Evolutionary conservation across 30 jellyfish, hydroid and myxozoan species (phyloP).

Genomic region (Cassiopea andromeda): DNA sequence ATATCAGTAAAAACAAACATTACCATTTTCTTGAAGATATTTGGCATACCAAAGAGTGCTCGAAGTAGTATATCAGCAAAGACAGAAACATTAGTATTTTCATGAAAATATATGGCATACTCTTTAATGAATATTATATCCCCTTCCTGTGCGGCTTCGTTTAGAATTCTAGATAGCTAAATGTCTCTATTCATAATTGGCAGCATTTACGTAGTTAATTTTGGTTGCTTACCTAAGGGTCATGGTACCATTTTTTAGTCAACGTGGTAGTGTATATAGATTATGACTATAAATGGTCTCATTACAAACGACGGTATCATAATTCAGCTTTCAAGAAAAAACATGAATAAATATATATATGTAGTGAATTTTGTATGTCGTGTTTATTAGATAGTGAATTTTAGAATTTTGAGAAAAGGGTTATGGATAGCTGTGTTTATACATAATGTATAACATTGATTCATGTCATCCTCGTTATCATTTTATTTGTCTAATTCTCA

Average conservation of each 20-base stretch:
- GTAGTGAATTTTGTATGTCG: slow-evolving; percentile 37
- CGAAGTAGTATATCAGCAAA: no score
- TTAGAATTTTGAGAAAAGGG: slow-evolving; percentile 30
- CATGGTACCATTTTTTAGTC: background rate
- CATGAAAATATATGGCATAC: no score
- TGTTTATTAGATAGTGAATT: slow-evolving; percentile 48
- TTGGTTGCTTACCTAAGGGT: background rate
- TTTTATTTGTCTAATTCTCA: background rate
- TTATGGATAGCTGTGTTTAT: slow-evolving; percentile 4
- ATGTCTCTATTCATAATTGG: no score
- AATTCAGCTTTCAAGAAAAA: background rate
- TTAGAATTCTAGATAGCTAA: no score
- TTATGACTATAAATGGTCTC: background rate
- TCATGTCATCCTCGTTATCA: background rate
- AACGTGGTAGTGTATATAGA: background rate
- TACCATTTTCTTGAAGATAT: no score
- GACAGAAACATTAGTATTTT: no score
- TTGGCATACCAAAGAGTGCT: no score
- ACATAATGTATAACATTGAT: background rate
- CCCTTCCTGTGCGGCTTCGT: no score
- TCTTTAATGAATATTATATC: no score
- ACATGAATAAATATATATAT: background rate
- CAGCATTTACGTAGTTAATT: no score
- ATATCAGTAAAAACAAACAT: no score
- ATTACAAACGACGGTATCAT: background rate